Percentiles rank a stretch among this genome's conserved stretches.
phyloP scores from a whole-genome alignment of 2,888 invertebrate genomes.

The Caenorhabditis auriculariae region DNA sequence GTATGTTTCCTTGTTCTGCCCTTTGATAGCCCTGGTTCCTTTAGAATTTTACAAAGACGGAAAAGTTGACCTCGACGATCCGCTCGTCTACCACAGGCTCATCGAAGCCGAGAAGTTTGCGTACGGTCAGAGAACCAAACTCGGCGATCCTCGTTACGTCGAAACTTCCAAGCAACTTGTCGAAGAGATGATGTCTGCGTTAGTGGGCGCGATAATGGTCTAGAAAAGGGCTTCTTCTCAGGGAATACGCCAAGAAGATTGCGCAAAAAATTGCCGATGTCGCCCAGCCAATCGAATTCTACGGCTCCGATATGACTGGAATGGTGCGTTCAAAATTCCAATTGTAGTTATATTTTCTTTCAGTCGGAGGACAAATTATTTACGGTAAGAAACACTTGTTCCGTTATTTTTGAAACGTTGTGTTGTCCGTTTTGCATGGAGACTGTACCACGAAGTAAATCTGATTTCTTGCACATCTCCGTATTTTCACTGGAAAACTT shows the following conservation, averaged over 20 bases:
- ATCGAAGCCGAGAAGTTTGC: conserved; percentile 89
- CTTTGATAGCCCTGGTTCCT: conserved; percentile 1
- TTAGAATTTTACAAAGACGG: conserved; percentile 54
- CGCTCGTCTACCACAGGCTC: conserved; percentile 78
- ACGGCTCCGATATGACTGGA: conserved; percentile 65
- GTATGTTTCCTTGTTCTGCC: conserved; percentile 27
- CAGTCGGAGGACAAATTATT: no score
- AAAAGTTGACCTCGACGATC: conserved; percentile 53
- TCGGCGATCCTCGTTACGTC: conserved; percentile 75
- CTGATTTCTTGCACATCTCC: no score
- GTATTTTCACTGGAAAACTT: no score
- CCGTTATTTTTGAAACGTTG: no score
- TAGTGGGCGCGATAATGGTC: background rate
- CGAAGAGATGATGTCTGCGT: conserved; percentile 72
- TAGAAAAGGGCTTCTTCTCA: conserved; percentile 9
- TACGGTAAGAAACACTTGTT: no score
- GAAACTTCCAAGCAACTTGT: conserved; percentile 73
- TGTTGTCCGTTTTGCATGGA: no score
- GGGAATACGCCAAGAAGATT: conserved; percentile 48
- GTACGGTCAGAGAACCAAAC: conserved; percentile 72
- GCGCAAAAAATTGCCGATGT: conserved; percentile 47
- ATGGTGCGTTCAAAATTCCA: conserved; percentile 12
- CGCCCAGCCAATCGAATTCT: conserved; percentile 53
- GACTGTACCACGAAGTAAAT: no score
- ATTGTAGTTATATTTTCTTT: background rate